Evolutionary conservation across 2,113 vertebrate genomes (phyloP).

Genomic region (Colinus virginianus): DNA sequence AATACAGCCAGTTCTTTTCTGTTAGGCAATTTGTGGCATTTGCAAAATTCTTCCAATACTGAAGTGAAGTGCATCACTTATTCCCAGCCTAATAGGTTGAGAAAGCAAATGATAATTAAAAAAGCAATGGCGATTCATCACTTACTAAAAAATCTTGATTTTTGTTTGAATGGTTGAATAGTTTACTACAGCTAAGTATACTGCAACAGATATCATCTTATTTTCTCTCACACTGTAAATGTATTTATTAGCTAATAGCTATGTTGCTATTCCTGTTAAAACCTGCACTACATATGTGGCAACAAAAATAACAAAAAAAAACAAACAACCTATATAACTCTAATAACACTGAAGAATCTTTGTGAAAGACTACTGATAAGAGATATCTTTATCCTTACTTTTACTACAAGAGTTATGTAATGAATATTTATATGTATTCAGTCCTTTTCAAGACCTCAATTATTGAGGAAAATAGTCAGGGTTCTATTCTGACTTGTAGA

Average conservation of each 20-base stretch:
- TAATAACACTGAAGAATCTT: not conserved
- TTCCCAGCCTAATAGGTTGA: not conserved
- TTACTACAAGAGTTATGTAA: not conserved
- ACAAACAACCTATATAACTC: not conserved
- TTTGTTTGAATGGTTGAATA: not conserved
- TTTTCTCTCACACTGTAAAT: not conserved
- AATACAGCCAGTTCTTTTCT: not conserved
- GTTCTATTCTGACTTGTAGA: not conserved
- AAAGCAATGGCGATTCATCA: not conserved
- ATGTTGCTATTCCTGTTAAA: not conserved
- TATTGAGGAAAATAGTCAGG: not conserved
- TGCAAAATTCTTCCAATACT: not conserved
- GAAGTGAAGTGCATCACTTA: not conserved
- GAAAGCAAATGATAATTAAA: not conserved
- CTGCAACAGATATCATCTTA: not conserved
- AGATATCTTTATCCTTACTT: not conserved
- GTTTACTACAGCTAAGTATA: not conserved
- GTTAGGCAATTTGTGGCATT: not conserved
- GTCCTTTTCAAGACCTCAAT: not conserved
- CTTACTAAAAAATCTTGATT: not conserved
- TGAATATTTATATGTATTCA: not conserved
- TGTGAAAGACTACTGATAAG: not conserved
- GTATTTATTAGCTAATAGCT: not conserved
- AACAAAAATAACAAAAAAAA: not conserved
- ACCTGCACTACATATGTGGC: accelerated